Evolutionary conservation across 2,797 vertebrate species (phyloP).

Genomic region (Sebastes trivittatus): DNA sequence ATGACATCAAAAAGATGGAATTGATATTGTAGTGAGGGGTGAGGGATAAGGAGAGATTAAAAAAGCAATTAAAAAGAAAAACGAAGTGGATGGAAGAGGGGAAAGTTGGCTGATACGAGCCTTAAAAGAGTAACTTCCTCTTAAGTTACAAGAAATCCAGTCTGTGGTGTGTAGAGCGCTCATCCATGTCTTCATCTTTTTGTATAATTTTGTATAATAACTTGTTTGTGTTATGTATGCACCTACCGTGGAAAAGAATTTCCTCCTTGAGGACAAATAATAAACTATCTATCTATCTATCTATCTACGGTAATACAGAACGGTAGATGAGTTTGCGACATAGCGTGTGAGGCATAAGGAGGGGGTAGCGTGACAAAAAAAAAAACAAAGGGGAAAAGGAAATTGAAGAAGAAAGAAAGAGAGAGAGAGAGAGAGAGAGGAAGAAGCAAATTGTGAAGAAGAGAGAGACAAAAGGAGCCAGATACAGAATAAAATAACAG

Average conservation of each 20-base stretch:
- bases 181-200: background rate
- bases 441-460: conserved; percentile 53
- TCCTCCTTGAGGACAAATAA: background rate
- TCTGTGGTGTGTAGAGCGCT: background rate
- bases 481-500: conserved; percentile 64
- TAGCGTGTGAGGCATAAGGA: background rate
- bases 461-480: conserved; percentile 53
- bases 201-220: background rate
- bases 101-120: background rate
- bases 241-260: background rate
- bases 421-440: conserved; percentile 15
- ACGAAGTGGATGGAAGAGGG: background rate
- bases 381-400: conserved; percentile 32
- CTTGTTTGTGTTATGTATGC: background rate
- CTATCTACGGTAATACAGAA: background rate
- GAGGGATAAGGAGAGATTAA: conserved; percentile 61
- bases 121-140: background rate
- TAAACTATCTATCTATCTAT: background rate
- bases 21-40: background rate
- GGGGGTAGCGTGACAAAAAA: conserved; percentile 30
- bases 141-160: background rate
- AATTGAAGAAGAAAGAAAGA: conserved; percentile 35
- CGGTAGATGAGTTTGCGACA: background rate
- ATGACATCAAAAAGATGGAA: background rate
- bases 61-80: background rate